phyloP scores from a whole-genome alignment of 1,140 invertebrate species.

The Odontomachus brunneus region DNA sequence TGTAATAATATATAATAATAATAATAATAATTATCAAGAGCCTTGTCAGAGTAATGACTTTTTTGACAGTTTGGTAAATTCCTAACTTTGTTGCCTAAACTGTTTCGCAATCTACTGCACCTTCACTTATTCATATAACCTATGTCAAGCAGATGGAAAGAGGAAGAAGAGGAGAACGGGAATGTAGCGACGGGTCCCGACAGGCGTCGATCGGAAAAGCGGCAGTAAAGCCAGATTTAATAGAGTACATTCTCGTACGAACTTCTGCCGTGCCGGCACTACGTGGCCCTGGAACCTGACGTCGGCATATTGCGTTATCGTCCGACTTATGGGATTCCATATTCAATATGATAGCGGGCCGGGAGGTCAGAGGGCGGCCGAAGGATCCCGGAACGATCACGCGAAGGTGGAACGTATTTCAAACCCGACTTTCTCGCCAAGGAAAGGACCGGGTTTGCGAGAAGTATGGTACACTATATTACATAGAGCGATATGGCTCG shows the following conservation, averaged over 20 bases:
- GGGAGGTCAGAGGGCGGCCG: slow-evolving; percentile 41
- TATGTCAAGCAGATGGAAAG: too few species aligned
- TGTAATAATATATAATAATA: too few species aligned
- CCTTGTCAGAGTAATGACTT: too few species aligned
- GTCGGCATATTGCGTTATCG: slow-evolving; percentile 81
- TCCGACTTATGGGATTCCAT: slow-evolving; percentile 78
- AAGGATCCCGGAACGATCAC: slow-evolving; percentile 27
- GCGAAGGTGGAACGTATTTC: slow-evolving; percentile 16
- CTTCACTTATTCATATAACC: not conserved
- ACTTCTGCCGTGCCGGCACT: slow-evolving; percentile 46
- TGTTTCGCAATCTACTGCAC: too few species aligned
- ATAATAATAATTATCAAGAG: too few species aligned
- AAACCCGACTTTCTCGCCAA: slow-evolving; percentile 39
- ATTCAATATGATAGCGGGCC: slow-evolving; percentile 77
- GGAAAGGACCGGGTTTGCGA: slow-evolving; percentile 34
- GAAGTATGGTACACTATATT: slow-evolving; percentile 51
- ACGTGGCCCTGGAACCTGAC: slow-evolving; percentile 69
- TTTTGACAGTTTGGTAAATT: too few species aligned
- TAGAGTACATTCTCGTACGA: slow-evolving; percentile 67
- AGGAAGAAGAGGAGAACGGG: too few species aligned
- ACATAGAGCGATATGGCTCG: slow-evolving; percentile 36
- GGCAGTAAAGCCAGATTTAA: slow-evolving; percentile 76
- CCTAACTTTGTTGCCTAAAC: too few species aligned
- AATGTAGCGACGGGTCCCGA: not conserved
- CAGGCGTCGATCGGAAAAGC: slow-evolving; percentile 34